phyloP scores from a whole-genome alignment of 1,140 invertebrate species.

The Nylanderia fulva region DNA sequence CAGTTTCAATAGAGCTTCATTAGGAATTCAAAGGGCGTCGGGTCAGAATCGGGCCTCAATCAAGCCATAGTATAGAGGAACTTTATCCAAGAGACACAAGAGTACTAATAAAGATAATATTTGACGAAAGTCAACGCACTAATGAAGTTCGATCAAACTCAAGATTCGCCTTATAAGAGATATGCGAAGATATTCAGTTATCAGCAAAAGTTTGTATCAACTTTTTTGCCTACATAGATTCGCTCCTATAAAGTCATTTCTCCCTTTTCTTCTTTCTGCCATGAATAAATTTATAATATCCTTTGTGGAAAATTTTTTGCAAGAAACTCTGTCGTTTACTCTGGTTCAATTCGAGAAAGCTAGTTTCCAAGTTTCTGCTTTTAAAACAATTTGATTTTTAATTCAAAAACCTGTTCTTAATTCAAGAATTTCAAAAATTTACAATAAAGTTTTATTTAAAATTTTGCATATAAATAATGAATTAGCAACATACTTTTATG shows the following conservation, averaged over 20 bases:
- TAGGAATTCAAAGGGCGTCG: slow-evolving; percentile 37
- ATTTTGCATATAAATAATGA: neutral
- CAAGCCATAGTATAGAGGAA: slow-evolving; percentile 25
- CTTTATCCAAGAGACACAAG: slow-evolving; percentile 32
- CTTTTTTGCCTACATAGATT: neutral
- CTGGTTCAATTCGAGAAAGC: neutral
- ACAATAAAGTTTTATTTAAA: neutral
- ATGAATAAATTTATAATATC: slow-evolving; percentile 35
- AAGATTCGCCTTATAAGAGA: slow-evolving; percentile 33
- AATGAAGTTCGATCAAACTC: slow-evolving; percentile 46
- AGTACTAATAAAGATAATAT: slow-evolving; percentile 54
- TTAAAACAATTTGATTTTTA: neutral
- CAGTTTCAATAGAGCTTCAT: slow-evolving; percentile 44
- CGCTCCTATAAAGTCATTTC: neutral
- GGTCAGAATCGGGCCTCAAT: slow-evolving; percentile 29
- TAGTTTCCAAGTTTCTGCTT: neutral
- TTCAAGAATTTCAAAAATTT: neutral
- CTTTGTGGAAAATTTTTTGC: neutral
- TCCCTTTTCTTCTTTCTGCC: neutral
- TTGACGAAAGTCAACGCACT: slow-evolving; percentile 38
- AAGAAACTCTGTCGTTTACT: neutral
- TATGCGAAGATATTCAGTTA: slow-evolving; percentile 36
- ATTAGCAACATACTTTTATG: neutral
- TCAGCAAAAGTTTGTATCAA: slow-evolving; percentile 28
- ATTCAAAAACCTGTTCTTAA: too few relatives aligned